Conservation (phyloP, 2,888 invertebrate genomes). For the Microctonus aethiopoides region DNA sequence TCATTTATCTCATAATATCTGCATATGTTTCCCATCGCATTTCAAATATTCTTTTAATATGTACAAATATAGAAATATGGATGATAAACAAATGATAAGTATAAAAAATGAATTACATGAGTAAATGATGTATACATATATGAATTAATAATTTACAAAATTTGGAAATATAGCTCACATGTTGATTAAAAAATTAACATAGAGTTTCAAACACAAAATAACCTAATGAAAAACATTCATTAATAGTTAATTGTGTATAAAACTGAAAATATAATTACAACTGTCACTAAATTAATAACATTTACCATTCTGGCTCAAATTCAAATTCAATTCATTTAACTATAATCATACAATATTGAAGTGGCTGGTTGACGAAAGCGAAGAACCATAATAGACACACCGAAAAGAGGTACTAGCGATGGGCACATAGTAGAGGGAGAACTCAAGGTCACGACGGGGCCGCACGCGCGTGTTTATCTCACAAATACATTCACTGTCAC, state of each 20-base stretch:
- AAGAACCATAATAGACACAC: neutral
- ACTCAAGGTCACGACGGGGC: conserved; percentile 63
- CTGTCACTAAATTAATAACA: too few relatives aligned
- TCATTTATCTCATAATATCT: conserved; percentile 66
- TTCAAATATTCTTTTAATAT: neutral
- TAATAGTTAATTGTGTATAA: too few relatives aligned
- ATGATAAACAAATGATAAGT: too few relatives aligned
- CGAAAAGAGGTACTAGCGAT: conserved; percentile 1
- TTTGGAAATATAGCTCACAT: too few relatives aligned
- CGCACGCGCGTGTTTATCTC: conserved; percentile 60
- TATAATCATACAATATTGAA: conserved; percentile 49
- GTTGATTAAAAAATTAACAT: too few relatives aligned
- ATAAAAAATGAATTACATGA: too few relatives aligned
- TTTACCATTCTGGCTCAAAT: neutral
- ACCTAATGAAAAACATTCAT: too few relatives aligned
- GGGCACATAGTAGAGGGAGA: conserved; percentile 40
- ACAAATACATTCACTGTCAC: conserved; percentile 44
- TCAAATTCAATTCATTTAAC: neutral
- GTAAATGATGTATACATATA: too few relatives aligned
- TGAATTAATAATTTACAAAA: too few relatives aligned
- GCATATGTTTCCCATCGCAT: conserved; percentile 33
- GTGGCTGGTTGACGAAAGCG: conserved; percentile 2
- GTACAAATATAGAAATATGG: neutral
- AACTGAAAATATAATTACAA: too few relatives aligned
- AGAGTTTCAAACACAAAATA: too few relatives aligned